Percentiles rank a stretch among this genome's conserved stretches.
Conservation (phyloP, 2,888 invertebrate genomes). For the Ophioninae sp. region DNA sequence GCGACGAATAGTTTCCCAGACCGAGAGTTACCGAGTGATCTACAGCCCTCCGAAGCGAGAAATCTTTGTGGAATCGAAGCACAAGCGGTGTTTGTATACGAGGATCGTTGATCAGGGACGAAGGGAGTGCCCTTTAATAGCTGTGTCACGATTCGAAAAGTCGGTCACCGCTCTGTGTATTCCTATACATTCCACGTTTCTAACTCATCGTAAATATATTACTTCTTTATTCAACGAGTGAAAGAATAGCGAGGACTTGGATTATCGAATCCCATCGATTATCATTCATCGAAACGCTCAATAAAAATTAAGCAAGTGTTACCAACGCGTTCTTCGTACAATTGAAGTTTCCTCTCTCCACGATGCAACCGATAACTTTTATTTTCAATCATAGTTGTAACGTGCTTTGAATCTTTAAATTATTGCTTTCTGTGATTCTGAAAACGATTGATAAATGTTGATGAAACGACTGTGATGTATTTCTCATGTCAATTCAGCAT, state of each 20-base stretch:
- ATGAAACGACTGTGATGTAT: background rate
- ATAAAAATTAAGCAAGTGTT: background rate
- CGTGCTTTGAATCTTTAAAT: background rate
- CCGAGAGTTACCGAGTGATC: constrained; percentile 52
- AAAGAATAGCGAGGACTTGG: constrained; percentile 45
- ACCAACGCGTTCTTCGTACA: background rate
- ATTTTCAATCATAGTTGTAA: background rate
- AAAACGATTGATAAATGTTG: background rate
- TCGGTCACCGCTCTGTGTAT: constrained; percentile 39
- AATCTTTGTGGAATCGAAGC: constrained; percentile 32
- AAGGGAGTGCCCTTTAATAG: constrained; percentile 70
- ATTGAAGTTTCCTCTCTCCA: background rate
- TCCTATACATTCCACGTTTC: constrained; percentile 21
- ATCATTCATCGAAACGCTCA: constrained; percentile 28
- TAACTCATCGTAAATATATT: constrained; percentile 16
- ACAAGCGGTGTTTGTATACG: constrained; percentile 17
- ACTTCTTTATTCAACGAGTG: constrained; percentile 54
- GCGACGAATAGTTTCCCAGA: constrained; percentile 55
- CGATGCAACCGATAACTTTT: background rate
- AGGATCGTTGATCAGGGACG: constrained; percentile 60
- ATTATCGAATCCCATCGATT: constrained; percentile 66
- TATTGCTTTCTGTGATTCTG: background rate
- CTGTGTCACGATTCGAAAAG: constrained; percentile 65
- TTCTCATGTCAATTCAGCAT: no score
- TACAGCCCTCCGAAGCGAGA: constrained; percentile 54